Percentiles rank a stretch among this genome's conserved stretches.
Conservation (phyloP, 1,140 invertebrate species). For the Eumaeus atala region DNA sequence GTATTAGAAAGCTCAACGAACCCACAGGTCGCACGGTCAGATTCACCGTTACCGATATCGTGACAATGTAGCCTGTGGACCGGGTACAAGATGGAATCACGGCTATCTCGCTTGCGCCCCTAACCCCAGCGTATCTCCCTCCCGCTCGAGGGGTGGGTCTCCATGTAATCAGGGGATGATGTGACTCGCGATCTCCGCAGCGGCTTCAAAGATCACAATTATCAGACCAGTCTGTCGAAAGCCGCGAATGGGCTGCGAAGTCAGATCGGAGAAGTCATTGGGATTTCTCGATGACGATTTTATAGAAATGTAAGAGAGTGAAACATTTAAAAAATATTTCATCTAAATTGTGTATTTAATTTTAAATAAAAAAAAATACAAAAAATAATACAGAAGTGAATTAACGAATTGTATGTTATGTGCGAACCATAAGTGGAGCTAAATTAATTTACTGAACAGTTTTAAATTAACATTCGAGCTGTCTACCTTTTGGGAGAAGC, state of each 20-base stretch:
- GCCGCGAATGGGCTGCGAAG: conserved; percentile 61
- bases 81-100: conserved; percentile 65
- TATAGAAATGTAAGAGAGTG: conserved; percentile 1
- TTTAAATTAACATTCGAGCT: conserved; percentile 45
- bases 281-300: conserved; percentile 25
- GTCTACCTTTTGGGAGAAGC: conserved; percentile 72
- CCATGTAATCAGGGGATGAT: conserved; percentile 73
- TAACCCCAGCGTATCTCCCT: conserved; percentile 26
- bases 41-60: conserved; percentile 48
- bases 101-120: conserved; percentile 39
- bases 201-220: conserved; percentile 73
- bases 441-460: conserved; percentile 19
- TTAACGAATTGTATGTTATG: too few relatives aligned
- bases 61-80: conserved; percentile 73
- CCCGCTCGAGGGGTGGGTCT: conserved; percentile 63
- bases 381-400: not conserved
- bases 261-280: conserved; percentile 53
- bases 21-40: conserved; percentile 25
- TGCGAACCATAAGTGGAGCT: conserved; percentile 15
- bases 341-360: conserved; percentile 1
- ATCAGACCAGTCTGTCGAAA: conserved; percentile 71
- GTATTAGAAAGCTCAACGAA: conserved; percentile 24
- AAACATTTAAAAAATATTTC: not conserved
- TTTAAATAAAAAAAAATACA: not conserved
- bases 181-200: conserved; percentile 71